These are phyloP conservation scores for Steatocranus sp. DNA, from an alignment of 2,797 vertebrate species.

Conservation along the genomic window DNA sequence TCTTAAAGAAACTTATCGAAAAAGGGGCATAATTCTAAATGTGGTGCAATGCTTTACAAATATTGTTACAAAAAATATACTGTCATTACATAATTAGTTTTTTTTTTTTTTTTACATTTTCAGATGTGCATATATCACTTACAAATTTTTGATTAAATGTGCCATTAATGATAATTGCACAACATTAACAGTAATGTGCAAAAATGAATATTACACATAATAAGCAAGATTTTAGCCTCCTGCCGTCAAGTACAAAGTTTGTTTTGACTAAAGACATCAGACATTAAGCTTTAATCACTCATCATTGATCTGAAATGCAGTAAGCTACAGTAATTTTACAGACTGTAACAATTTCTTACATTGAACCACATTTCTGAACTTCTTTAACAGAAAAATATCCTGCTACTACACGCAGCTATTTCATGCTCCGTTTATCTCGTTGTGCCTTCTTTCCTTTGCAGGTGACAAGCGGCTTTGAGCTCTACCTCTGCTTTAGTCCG, in stretches of 20 bases:
- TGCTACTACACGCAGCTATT: too few species aligned
- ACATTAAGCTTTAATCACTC: background rate
- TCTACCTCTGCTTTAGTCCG: conserved; percentile 95
- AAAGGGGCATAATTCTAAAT: background rate
- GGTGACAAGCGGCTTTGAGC: conserved; percentile 96
- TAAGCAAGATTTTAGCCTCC: background rate
- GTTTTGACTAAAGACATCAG: background rate
- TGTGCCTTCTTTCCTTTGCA: conserved; percentile 35
- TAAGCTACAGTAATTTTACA: background rate
- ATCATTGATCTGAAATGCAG: background rate
- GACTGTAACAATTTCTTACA: background rate
- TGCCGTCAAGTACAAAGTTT: background rate
- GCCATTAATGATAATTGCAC: background rate
- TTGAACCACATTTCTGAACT: background rate
- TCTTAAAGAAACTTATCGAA: accelerated
- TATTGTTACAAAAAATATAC: background rate
- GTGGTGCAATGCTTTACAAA: background rate
- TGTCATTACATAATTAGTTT: background rate
- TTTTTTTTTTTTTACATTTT: background rate
- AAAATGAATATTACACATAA: background rate
- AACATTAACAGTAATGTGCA: background rate
- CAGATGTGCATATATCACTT: background rate
- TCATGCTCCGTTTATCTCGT: accelerated
- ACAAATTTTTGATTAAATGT: background rate
- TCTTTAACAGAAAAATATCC: background rate